Evolutionary conservation across 2,888 invertebrate species (phyloP).

Genomic region (Penaeus monodon): DNA sequence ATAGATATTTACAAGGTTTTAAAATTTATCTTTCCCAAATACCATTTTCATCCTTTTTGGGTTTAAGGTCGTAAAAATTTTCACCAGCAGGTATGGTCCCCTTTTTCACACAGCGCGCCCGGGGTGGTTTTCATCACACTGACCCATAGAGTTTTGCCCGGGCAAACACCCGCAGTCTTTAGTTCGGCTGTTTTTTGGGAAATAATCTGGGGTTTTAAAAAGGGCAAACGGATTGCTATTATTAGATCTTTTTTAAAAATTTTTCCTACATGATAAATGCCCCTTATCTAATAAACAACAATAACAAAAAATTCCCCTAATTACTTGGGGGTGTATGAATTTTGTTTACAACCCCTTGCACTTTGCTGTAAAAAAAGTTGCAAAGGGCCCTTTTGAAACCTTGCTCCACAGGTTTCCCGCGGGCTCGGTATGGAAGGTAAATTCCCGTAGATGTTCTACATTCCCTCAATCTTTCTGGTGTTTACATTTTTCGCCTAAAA

Average conservation of each 20-base stretch:
- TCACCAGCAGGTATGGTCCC: slow-evolving; percentile 59
- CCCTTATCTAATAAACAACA: neutral
- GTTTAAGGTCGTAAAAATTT: slow-evolving; percentile 53
- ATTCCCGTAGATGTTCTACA: slow-evolving; percentile 84
- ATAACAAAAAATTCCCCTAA: neutral
- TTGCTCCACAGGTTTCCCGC: slow-evolving; percentile 92
- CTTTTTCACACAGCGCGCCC: slow-evolving; percentile 66
- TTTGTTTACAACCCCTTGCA: slow-evolving; percentile 58
- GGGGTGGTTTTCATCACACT: slow-evolving; percentile 87
- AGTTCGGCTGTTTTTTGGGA: slow-evolving; percentile 71
- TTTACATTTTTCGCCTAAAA: slow-evolving; percentile 73
- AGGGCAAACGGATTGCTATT: neutral
- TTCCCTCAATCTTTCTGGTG: slow-evolving; percentile 86
- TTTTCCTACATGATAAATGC: no score
- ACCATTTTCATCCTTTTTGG: slow-evolving; percentile 39
- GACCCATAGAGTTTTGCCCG: slow-evolving; percentile 88
- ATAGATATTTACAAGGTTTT: neutral
- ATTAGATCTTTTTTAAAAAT: neutral
- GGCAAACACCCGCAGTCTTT: slow-evolving; percentile 86
- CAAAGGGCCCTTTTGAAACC: slow-evolving; percentile 83
- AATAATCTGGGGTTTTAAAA: neutral
- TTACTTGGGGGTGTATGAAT: slow-evolving; percentile 56
- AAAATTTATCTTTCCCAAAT: no score
- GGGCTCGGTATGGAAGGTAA: slow-evolving; percentile 80
- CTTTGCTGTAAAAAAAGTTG: slow-evolving; percentile 85